Evolutionary conservation across 2,888 invertebrate species (phyloP), one percentile per base, ranked within the genome.

Genomic region (Hanleya hanleyi): DNA sequence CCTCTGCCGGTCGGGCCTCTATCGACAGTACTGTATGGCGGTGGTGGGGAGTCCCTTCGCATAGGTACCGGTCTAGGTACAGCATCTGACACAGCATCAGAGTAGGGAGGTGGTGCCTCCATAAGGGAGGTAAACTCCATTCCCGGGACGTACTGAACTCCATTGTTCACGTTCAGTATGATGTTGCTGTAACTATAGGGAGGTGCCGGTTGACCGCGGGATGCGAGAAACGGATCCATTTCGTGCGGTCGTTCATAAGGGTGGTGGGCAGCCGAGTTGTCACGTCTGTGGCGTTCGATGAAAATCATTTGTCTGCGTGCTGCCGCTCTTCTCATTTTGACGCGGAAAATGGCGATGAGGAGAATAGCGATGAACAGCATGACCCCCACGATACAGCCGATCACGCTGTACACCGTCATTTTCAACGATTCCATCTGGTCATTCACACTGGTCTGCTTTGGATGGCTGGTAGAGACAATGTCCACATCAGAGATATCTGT

Each of bases 101-200:
- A 83, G 70, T 87, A 87, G 2, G 87, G 81, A 0, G 87, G 86
- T 7, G 87, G 87, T 5, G 81, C 73, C 49, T 83, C 83, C 38
- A 84, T 71, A 33, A 81, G 69, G 0, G 78, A 57, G 36, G 78
- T 69, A 50, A 83, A 81, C 26, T 84, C 85, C 37, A 74, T 49
- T 33, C 77, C 78, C 7, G 86, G 85, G 15, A 85, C 82, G 73
- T 83, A 87, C 74, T 86, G 86, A 22, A 87, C 83, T 15, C 87
- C 86, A 69, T 86, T 87, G 73, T 87, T 87, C 2, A 86, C 86
- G 81, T 85, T 87, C 29, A 87, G 83, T 38, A 87, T 86, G 65
- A 87, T 84, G 75, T 86, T 86, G 47, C 86, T 84, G 76, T 81
- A 83, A 69, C 82, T 81, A 7, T 83, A 78, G 18, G 77, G 77